Conservation (phyloP, 2,797 vertebrate genomes). For the Mormyrus proboscirostris region DNA sequence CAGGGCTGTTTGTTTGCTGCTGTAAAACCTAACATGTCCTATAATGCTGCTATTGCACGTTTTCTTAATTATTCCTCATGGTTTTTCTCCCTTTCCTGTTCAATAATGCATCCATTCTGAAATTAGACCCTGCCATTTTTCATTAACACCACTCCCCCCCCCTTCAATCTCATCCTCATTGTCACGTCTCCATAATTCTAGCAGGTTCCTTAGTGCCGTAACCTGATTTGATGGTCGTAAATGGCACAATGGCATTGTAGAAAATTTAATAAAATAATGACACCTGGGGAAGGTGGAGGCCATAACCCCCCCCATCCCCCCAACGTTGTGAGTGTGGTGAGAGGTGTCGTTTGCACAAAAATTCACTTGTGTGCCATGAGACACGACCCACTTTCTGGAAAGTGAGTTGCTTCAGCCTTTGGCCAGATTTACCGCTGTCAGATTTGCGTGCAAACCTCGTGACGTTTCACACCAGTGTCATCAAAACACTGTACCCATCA, state of each 20-base stretch:
- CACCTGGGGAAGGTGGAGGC: background rate
- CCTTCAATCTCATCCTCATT: background rate
- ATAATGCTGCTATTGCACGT: background rate
- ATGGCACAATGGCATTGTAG: background rate
- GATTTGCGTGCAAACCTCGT: constrained; percentile 25
- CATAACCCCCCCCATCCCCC: background rate
- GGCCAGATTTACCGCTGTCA: constrained; percentile 35
- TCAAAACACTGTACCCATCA: background rate
- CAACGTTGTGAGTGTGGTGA: constrained; percentile 20
- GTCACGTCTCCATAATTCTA: background rate
- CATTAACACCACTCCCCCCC: background rate
- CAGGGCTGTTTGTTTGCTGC: background rate
- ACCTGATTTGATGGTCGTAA: background rate
- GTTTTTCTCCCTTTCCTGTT: background rate
- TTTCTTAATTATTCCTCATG: background rate
- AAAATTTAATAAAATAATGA: constrained; percentile 10
- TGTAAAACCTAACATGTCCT: background rate
- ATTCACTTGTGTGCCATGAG: constrained; percentile 28
- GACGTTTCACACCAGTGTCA: background rate
- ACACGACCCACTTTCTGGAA: constrained; percentile 43
- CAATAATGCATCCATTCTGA: constrained; percentile 21
- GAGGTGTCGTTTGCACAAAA: constrained; percentile 40
- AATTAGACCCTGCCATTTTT: constrained; percentile 32
- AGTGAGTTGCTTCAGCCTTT: constrained; percentile 43
- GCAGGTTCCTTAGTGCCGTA: background rate